Conservation (phyloP, 2,888 invertebrate species). For the Heliconius charithonia region DNA sequence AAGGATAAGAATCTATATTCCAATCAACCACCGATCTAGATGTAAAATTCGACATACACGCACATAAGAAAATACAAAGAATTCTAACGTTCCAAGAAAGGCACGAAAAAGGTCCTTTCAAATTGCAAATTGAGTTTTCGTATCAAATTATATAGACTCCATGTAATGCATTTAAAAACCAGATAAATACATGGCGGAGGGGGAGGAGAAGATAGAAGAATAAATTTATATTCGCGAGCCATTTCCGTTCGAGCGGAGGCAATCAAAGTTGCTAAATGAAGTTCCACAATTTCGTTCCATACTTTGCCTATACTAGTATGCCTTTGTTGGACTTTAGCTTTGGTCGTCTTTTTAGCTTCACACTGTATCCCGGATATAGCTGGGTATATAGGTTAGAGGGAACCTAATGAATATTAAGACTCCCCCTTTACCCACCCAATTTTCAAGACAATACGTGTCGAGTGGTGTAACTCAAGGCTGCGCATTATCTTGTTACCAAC, state of each 20-base stretch:
- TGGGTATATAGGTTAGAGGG: too few relatives aligned
- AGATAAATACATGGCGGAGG: constrained; percentile 49
- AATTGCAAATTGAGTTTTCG: constrained; percentile 25
- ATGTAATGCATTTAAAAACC: constrained; percentile 54
- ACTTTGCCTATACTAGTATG: constrained; percentile 50
- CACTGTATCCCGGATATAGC: background rate
- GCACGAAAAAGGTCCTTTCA: constrained; percentile 19
- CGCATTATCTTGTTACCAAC: too few relatives aligned
- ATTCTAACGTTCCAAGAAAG: constrained; percentile 5
- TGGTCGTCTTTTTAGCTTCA: background rate
- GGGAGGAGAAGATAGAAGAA: constrained; percentile 44
- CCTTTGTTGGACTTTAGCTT: background rate
- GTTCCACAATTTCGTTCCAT: constrained; percentile 55
- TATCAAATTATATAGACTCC: constrained; percentile 15
- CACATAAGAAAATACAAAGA: background rate
- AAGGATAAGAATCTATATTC: background rate
- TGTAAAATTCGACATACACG: background rate
- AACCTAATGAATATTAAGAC: too few relatives aligned
- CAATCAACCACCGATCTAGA: background rate
- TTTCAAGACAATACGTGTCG: too few relatives aligned
- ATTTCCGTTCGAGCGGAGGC: constrained; percentile 53
- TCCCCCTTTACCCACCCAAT: too few relatives aligned
- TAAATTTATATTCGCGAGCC: constrained; percentile 64
- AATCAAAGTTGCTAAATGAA: constrained; percentile 75
- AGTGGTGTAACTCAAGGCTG: too few relatives aligned